Percentiles rank a stretch among this genome's conserved stretches.
These are phyloP conservation scores for Oenanthe melanoleuca DNA, from an alignment of 2,113 vertebrate species.

Conservation along the genomic window DNA sequence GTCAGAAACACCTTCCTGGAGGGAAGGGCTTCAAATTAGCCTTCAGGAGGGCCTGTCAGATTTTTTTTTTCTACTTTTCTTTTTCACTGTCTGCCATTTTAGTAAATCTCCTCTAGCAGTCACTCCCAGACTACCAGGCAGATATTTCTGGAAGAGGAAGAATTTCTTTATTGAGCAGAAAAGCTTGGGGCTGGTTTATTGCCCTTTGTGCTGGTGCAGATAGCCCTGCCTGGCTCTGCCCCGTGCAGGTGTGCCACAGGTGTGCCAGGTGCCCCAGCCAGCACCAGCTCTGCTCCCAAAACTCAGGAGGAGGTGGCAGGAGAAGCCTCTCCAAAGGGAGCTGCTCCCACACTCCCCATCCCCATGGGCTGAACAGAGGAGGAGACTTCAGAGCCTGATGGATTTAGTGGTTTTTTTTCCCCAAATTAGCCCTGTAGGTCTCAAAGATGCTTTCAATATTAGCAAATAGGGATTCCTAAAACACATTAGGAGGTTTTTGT, in stretches of 20 bases:
- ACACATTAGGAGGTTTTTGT: background rate
- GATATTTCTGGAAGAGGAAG: background rate
- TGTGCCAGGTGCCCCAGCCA: background rate
- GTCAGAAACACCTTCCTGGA: background rate
- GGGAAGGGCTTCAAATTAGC: constrained; percentile 42
- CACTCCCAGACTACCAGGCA: background rate
- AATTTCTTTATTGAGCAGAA: background rate
- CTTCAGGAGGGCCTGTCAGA: constrained; percentile 17
- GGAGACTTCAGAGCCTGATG: background rate
- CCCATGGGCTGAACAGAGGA: accelerated
- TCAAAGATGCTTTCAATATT: background rate
- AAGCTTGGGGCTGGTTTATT: background rate
- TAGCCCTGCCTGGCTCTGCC: background rate
- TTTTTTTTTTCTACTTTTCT: background rate
- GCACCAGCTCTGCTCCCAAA: background rate
- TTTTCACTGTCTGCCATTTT: background rate
- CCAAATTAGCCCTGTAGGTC: background rate
- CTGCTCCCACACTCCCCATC: background rate
- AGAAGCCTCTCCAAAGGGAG: background rate
- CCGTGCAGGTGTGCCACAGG: no score
- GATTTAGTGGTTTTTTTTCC: background rate
- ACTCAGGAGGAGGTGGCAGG: no score
- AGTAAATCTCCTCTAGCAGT: background rate
- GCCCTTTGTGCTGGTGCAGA: background rate
- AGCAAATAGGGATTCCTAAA: background rate